phyloP scores from a whole-genome alignment of 1,140 invertebrate genomes.

The Zaprionus inermis region DNA sequence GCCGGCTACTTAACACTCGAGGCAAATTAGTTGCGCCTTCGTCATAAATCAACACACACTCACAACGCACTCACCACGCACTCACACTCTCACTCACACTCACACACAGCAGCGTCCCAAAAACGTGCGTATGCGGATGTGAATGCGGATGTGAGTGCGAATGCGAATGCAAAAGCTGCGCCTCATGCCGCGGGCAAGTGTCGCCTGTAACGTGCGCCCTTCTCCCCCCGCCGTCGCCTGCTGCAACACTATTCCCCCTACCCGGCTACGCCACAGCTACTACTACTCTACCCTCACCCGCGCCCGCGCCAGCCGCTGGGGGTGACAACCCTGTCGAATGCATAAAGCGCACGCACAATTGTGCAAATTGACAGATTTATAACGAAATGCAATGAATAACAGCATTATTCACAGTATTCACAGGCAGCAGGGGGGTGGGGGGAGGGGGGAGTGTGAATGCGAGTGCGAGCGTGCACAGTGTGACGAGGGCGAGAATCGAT shows the following conservation, averaged over 20 bases:
- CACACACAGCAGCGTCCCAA: constrained; percentile 42
- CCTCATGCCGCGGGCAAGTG: constrained; percentile 11
- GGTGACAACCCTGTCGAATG: constrained; percentile 46
- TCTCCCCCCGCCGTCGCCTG: background rate
- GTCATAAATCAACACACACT: constrained; percentile 72
- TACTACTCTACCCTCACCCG: background rate
- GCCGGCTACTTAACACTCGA: constrained; percentile 73
- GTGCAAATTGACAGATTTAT: constrained; percentile 82
- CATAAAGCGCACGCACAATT: constrained; percentile 68
- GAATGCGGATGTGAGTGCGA: background rate
- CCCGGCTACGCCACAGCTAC: background rate
- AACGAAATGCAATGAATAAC: constrained; percentile 79
- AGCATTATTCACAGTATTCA: constrained; percentile 65
- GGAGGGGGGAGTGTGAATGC: background rate
- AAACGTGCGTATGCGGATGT: constrained; percentile 25
- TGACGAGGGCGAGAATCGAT: background rate
- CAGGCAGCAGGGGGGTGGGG: constrained; percentile 2
- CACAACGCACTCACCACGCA: background rate
- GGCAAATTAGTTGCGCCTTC: constrained; percentile 79
- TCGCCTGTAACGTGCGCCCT: background rate
- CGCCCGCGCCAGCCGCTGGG: background rate
- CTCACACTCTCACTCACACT: background rate
- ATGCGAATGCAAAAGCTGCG: background rate
- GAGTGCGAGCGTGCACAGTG: background rate
- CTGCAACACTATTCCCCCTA: background rate